Evolutionary conservation across 1,140 invertebrate species (phyloP).

Genomic region (Pseudomyrmex pallidus): DNA sequence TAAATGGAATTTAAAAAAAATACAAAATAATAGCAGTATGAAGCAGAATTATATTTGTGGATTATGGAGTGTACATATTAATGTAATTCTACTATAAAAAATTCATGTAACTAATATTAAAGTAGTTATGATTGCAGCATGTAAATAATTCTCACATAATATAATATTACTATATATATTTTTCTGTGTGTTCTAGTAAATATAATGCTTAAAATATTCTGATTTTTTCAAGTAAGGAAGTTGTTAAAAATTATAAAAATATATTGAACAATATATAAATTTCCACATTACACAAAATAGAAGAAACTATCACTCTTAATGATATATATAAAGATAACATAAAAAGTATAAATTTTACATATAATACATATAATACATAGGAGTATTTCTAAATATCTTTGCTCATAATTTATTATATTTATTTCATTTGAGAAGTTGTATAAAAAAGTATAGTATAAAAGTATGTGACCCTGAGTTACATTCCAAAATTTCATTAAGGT

Average conservation of each 20-base stretch:
- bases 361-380: not conserved
- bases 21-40: not conserved
- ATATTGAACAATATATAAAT: no score
- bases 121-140: not conserved
- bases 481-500: conserved; percentile 39
- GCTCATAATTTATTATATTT: conserved; percentile 22
- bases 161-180: not conserved
- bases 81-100: not conserved
- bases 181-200: conserved; percentile 1
- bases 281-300: no score
- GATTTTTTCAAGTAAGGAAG: not conserved
- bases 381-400: conserved; percentile 3
- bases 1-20: not conserved
- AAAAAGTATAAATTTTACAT: not conserved
- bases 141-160: conserved; percentile 7
- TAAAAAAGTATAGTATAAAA: conserved; percentile 47
- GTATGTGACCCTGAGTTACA: conserved; percentile 56
- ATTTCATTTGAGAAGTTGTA: conserved; percentile 61
- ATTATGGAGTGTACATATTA: not conserved
- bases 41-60: conserved; percentile 1
- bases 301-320: not conserved
- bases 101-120: not conserved
- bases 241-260: not conserved
- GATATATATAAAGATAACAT: not conserved
- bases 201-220: not conserved